Conservation (phyloP, 1,140 invertebrate genomes). For the Sipha flava region DNA sequence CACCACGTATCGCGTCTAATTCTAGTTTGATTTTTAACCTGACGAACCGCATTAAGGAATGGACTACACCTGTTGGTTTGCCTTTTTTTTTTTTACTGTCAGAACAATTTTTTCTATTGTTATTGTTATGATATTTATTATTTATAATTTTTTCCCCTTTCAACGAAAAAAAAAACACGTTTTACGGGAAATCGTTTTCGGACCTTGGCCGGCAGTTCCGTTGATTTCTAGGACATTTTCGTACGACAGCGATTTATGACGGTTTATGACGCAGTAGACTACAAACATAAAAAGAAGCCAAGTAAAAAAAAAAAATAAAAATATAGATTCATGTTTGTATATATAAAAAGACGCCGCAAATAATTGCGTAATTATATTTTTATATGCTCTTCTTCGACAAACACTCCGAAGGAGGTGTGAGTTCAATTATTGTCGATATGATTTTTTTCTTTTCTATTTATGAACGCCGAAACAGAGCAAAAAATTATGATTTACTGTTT, state of each 20-base stretch:
- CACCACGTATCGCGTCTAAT: not conserved
- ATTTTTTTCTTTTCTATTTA: not conserved
- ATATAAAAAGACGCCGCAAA: slow-evolving; percentile 14
- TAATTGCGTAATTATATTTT: slow-evolving; percentile 25
- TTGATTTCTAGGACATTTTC: slow-evolving; percentile 28
- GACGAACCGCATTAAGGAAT: not conserved
- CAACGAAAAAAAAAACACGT: not conserved
- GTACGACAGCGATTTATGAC: slow-evolving; percentile 21
- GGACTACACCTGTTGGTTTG: slow-evolving; percentile 9
- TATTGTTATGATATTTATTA: not conserved
- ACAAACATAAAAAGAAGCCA: not conserved
- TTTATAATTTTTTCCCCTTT: not conserved
- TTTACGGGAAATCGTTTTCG: slow-evolving; percentile 15
- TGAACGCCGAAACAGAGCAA: not conserved
- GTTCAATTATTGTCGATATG: slow-evolving; percentile 7
- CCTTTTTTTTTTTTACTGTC: not conserved
- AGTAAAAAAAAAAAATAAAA: not conserved
- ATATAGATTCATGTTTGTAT: not conserved
- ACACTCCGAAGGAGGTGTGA: slow-evolving; percentile 3
- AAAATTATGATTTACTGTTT: slow-evolving; percentile 23
- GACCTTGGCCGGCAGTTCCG: not conserved
- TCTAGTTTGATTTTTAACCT: slow-evolving; percentile 1
- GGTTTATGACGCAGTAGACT: not conserved
- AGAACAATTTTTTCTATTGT: not conserved
- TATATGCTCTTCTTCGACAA: slow-evolving; percentile 2